phyloP scores from a whole-genome alignment of 2,797 vertebrate genomes.

The Petrocephalus sullivani region DNA sequence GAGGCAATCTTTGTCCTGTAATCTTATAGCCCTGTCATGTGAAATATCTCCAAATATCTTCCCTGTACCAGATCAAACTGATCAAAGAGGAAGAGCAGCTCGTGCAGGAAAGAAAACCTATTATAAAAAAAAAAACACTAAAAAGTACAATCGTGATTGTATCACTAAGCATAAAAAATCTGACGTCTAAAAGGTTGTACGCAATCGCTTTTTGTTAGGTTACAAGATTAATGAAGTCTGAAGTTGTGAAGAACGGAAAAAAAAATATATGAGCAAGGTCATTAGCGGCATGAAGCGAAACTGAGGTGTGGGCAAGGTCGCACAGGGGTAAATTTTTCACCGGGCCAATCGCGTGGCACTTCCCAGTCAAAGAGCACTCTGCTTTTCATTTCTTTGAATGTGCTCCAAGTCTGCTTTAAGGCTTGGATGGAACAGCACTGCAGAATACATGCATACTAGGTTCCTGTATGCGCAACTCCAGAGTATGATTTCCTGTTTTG shows the following conservation, averaged over 20 bases:
- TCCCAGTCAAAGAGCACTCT: not conserved
- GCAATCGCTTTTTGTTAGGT: not conserved
- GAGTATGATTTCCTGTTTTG: not conserved
- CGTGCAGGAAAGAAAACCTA: not conserved
- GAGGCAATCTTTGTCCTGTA: not conserved
- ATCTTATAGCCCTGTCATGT: constrained; percentile 1
- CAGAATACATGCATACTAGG: not conserved
- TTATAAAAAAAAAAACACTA: not conserved
- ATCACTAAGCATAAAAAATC: constrained; percentile 3
- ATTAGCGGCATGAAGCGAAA: not conserved
- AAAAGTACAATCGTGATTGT: not conserved
- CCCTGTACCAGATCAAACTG: not conserved
- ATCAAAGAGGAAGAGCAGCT: not conserved
- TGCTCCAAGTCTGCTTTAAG: not conserved
- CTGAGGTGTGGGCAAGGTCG: not conserved
- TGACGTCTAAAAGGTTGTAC: not conserved
- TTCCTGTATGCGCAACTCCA: not conserved
- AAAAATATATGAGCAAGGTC: constrained; percentile 1
- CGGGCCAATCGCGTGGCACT: not conserved
- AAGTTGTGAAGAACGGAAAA: constrained; percentile 1
- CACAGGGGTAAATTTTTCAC: not conserved
- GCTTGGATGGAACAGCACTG: not conserved
- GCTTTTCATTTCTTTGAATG: not conserved
- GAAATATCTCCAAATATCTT: constrained; percentile 3
- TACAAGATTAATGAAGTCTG: constrained; percentile 11